These are phyloP conservation scores for Drosophila melanica DNA, from an alignment of 1,140 invertebrate species.

Conservation along the genomic window DNA sequence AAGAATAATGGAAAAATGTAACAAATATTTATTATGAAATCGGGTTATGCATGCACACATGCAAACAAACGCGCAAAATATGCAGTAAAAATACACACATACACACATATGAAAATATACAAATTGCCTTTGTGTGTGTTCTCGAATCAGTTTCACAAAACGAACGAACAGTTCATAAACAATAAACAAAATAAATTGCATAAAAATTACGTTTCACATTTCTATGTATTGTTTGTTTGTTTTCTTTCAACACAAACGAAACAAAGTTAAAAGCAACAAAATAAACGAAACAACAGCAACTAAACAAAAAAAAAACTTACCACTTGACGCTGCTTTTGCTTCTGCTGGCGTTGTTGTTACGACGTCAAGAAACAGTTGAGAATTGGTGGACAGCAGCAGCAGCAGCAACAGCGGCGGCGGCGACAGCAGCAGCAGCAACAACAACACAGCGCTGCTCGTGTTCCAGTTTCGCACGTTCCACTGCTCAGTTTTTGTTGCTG, in stretches of 20 bases:
- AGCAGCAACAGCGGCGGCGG: slow-evolving; percentile 33
- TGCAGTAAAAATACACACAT: slow-evolving; percentile 3
- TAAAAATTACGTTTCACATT: slow-evolving; percentile 41
- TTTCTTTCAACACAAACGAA: slow-evolving; percentile 11
- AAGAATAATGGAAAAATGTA: slow-evolving; percentile 40
- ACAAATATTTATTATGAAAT: slow-evolving; percentile 44
- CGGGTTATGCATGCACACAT: slow-evolving; percentile 2
- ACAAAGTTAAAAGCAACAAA: slow-evolving; percentile 7
- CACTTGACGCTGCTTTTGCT: slow-evolving; percentile 42
- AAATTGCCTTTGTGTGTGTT: slow-evolving; percentile 1
- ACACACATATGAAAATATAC: slow-evolving; percentile 19
- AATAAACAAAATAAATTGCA: slow-evolving; percentile 54
- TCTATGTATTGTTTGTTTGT: slow-evolving; percentile 3
- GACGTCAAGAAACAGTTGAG: slow-evolving; percentile 50
- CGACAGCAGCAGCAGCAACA: slow-evolving; percentile 29
- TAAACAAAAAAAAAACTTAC: slow-evolving; percentile 50
- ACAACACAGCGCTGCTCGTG: slow-evolving; percentile 31
- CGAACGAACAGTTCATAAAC: slow-evolving; percentile 28
- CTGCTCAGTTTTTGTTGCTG: slow-evolving; percentile 28
- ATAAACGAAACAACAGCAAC: slow-evolving; percentile 13
- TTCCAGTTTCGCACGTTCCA: slow-evolving; percentile 42
- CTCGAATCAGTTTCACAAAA: slow-evolving; percentile 50
- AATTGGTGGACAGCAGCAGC: slow-evolving; percentile 32
- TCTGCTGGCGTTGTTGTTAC: slow-evolving; percentile 44
- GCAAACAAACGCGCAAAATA: background rate